Evolutionary conservation across 1,140 invertebrate species (phyloP).

Genomic region (Drosophila nigromelanica): DNA sequence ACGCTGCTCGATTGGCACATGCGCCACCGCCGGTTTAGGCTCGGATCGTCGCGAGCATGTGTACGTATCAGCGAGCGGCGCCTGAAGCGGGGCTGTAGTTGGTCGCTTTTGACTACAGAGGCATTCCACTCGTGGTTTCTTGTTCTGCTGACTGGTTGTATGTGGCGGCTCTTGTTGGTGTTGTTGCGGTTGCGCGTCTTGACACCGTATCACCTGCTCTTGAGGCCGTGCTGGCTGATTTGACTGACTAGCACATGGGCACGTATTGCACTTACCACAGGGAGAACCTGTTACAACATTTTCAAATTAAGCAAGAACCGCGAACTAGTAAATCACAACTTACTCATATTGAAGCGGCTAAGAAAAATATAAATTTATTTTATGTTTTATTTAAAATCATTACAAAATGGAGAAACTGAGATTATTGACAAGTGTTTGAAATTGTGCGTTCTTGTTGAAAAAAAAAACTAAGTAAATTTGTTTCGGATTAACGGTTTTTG

Average conservation of each 20-base stretch:
- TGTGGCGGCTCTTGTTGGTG: neutral
- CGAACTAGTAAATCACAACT: neutral
- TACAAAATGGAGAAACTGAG: neutral
- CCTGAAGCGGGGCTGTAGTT: slow-evolving; percentile 7
- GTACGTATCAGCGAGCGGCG: slow-evolving; percentile 44
- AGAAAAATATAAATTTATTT: neutral
- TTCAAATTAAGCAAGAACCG: neutral
- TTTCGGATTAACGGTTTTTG: neutral
- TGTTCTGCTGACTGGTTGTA: neutral
- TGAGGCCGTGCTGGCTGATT: neutral
- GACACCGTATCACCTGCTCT: too few relatives aligned
- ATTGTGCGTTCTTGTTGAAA: neutral
- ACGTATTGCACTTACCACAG: slow-evolving; percentile 57
- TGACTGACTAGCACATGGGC: slow-evolving; percentile 36
- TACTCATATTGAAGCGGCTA: slow-evolving; percentile 27
- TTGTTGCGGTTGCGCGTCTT: neutral
- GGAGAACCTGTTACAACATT: slow-evolving; percentile 27
- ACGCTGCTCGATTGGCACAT: slow-evolving; percentile 3
- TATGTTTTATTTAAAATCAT: neutral
- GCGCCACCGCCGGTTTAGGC: neutral
- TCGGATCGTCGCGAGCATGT: slow-evolving; percentile 27
- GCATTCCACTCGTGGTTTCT: slow-evolving; percentile 38
- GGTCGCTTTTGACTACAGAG: slow-evolving; percentile 24
- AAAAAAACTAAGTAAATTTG: neutral
- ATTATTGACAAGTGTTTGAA: neutral